A percentile compares a stretch with the other conserved stretches of the same genome.
Conservation (phyloP, 2,797 vertebrate genomes). For the Falco novaeseelandiae region DNA sequence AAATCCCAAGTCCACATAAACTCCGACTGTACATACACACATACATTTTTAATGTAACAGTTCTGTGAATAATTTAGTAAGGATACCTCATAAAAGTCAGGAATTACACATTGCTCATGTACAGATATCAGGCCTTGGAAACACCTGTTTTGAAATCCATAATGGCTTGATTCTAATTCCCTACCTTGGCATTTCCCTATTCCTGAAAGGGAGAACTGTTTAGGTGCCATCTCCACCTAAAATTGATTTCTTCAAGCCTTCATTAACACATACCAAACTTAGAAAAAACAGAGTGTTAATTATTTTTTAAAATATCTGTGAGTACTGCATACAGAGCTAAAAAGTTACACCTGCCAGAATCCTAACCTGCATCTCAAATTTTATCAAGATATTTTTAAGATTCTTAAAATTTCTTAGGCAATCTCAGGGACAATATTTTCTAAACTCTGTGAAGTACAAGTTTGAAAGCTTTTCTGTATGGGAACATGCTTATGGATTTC, state of each 20-base stretch:
- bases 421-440: background rate
- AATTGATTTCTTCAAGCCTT: background rate
- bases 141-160: background rate
- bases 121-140: background rate
- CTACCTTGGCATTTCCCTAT: background rate
- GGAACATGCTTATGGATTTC: conserved; percentile 64
- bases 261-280: background rate
- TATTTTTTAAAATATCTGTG: background rate
- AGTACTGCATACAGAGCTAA: background rate
- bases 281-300: background rate
- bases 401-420: conserved; percentile 27
- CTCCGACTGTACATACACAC: background rate
- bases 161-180: background rate
- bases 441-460: background rate
- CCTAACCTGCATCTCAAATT: background rate
- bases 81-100: background rate
- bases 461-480: conserved; percentile 18
- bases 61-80: background rate
- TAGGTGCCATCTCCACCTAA: background rate
- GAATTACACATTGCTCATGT: background rate
- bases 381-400: background rate
- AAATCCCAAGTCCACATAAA: background rate
- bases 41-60: background rate
- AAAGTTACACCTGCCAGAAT: background rate
- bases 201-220: background rate